Percentiles rank a stretch among this genome's conserved stretches.
phyloP scores from a whole-genome alignment of 2,888 invertebrate species.

The Drosophila buzzatii region DNA sequence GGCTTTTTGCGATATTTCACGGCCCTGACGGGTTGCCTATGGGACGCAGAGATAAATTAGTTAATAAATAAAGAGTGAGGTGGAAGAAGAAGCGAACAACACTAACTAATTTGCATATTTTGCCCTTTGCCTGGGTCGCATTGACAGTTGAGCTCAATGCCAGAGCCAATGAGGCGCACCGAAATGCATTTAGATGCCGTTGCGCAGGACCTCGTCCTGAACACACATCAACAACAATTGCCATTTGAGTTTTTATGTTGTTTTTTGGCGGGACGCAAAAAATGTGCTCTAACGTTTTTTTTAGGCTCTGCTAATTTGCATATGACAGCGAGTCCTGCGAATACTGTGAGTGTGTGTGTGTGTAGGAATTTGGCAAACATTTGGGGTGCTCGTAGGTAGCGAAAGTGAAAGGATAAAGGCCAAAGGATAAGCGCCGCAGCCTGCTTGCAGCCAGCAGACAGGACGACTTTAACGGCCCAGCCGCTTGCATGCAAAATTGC shows the following conservation, averaged over 20 bases:
- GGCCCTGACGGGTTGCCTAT: slow-evolving; percentile 64
- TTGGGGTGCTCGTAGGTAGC: slow-evolving; percentile 62
- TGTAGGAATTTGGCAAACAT: slow-evolving; percentile 74
- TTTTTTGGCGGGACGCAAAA: slow-evolving; percentile 70
- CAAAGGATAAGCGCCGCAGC: slow-evolving; percentile 63
- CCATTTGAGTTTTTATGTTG: slow-evolving; percentile 62
- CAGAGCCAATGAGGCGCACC: slow-evolving; percentile 76
- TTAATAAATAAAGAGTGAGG: slow-evolving; percentile 71
- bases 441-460: slow-evolving; percentile 43
- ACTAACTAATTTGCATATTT: slow-evolving; percentile 82
- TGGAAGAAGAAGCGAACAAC: slow-evolving; percentile 33
- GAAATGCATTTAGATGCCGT: slow-evolving; percentile 70
- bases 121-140: slow-evolving; percentile 65
- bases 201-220: slow-evolving; percentile 20
- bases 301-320: slow-evolving; percentile 71
- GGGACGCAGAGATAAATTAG: slow-evolving; percentile 73
- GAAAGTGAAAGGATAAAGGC: slow-evolving; percentile 76
- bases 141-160: slow-evolving; percentile 72
- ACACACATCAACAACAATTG: slow-evolving; percentile 55
- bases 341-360: slow-evolving; percentile 26
- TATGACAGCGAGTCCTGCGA: slow-evolving; percentile 63
- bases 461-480: slow-evolving; percentile 58
- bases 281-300: slow-evolving; percentile 20
- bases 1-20: slow-evolving; percentile 74
- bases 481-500: slow-evolving; percentile 71